A percentile compares a stretch with the other conserved stretches of the same genome.
Conservation (phyloP, 92 coral and sea anemone species). For the Parazoanthus swiftii region DNA sequence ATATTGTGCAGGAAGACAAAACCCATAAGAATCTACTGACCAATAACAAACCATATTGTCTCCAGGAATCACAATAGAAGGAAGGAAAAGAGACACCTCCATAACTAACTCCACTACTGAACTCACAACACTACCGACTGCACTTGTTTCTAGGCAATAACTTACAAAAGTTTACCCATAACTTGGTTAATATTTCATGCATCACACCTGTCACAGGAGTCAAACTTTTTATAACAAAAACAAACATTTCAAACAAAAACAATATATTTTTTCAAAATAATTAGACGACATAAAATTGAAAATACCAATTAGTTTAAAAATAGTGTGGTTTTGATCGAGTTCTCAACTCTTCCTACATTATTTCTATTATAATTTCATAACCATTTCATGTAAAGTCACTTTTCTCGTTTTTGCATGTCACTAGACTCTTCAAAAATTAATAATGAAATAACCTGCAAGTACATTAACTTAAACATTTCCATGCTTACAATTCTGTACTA, state of each 20-base stretch:
- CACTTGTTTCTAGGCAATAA: slow-evolving; percentile 13
- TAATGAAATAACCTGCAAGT: too few species aligned
- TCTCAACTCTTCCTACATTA: too few species aligned
- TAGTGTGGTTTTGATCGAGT: too few species aligned
- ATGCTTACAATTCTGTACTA: too few species aligned
- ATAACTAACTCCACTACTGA: background rate
- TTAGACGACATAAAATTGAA: background rate
- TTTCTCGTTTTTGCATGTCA: too few species aligned
- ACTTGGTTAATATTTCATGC: background rate
- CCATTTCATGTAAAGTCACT: too few species aligned
- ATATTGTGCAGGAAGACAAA: background rate
- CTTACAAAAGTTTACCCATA: background rate
- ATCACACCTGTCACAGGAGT: background rate
- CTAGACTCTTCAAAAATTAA: too few species aligned
- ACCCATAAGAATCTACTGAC: background rate
- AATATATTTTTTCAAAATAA: background rate
- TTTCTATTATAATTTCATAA: too few species aligned
- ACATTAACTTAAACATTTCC: too few species aligned
- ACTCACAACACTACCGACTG: background rate
- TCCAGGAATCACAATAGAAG: slow-evolving; percentile 3
- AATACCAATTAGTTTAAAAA: too few species aligned
- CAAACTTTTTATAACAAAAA: background rate
- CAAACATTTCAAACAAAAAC: background rate
- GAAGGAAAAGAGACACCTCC: slow-evolving; percentile 22
- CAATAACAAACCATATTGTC: slow-evolving; percentile 22